Percentiles rank a stretch among this genome's conserved stretches.
Conservation (phyloP, 2,113 vertebrate species). For the Channa argus region DNA sequence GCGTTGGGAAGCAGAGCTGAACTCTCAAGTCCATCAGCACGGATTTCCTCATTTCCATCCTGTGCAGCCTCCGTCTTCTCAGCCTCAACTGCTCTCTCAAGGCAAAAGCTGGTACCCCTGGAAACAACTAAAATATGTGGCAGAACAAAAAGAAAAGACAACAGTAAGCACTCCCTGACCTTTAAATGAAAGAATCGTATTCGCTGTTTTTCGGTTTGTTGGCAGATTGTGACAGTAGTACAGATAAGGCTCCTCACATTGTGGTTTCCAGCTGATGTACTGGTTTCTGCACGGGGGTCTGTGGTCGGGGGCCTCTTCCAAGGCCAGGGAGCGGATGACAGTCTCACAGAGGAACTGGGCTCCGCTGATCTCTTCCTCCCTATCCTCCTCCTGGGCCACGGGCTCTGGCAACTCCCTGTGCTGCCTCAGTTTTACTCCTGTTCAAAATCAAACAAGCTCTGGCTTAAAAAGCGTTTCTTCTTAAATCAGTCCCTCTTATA, state of each 20-base stretch:
- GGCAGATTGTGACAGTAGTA: too few species aligned
- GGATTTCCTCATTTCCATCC: conserved; percentile 32
- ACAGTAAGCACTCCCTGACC: neutral
- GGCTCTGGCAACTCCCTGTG: conserved; percentile 72
- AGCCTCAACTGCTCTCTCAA: conserved; percentile 49
- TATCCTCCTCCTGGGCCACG: conserved; percentile 86
- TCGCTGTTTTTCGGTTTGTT: neutral
- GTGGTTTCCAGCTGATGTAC: conserved; percentile 70
- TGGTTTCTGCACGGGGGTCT: conserved; percentile 84
- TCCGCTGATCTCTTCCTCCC: conserved; percentile 95
- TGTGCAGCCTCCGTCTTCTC: conserved; percentile 36
- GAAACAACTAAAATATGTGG: conserved; percentile 28
- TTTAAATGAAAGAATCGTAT: neutral
- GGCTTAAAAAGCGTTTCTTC: too few species aligned
- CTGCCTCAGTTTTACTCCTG: conserved; percentile 63
- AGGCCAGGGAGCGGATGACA: conserved; percentile 93
- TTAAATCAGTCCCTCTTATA: too few species aligned
- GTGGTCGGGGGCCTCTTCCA: conserved; percentile 96
- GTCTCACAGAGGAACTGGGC: conserved; percentile 99
- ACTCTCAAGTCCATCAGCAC: conserved; percentile 47
- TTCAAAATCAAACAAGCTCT: neutral
- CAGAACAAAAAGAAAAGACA: neutral
- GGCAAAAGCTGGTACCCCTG: conserved; percentile 48
- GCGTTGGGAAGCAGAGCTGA: conserved; percentile 37
- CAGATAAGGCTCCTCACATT: conserved; percentile 74